Evolutionary conservation across 1,140 invertebrate species (phyloP), one percentile per base, ranked within the genome.

Genomic region (Drosophila kikkawai): DNA sequence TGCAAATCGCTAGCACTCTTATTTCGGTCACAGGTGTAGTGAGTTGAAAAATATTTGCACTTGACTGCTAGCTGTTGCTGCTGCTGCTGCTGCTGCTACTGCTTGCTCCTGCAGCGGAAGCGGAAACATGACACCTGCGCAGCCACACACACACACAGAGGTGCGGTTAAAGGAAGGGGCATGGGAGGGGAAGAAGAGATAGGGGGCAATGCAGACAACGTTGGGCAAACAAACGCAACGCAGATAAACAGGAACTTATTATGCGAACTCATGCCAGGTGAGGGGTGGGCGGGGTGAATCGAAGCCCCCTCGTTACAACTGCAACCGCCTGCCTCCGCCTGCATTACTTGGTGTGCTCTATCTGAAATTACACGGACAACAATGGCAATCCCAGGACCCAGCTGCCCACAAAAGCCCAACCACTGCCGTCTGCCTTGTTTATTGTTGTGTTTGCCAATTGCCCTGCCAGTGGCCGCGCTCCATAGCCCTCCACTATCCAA

Each of bases 161-260:
- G 17, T 36, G 37, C 32, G 44, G 19, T 50, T 32, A 55, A 22
- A 58, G 36, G 15, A n/a, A 39, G 29, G 2, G 15, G 29, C 7
- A 0, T 1, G 19, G 4, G 29, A 7, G 2, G 3, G 5, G 11
- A 15, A 19, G 15, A 13, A 12, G 7, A n/a, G 13, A 26, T 15
- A 9, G 47, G 32, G 7, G 44, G 29, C 36, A 55, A 17, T 71
- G 68, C 69, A 71, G 69, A 47, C 75, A 64, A 41, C 69, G 50
- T 37, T 70, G 65, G 61, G 42, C 79, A 82, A 83, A 83, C 84
- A 86, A 81, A 69, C 64, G 76, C 80, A 81, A 75, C 71, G 63
- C 73, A 88, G 83, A 87, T 87, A 87, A 87, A 87, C 84, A 87
- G 83, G 73, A 87, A 87, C 83, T 87, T 87, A 88, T 87, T 87